Base-by-base conservation (phyloP, 2,888 invertebrate genomes). In the Bhutanitis thaidina region DNA sequence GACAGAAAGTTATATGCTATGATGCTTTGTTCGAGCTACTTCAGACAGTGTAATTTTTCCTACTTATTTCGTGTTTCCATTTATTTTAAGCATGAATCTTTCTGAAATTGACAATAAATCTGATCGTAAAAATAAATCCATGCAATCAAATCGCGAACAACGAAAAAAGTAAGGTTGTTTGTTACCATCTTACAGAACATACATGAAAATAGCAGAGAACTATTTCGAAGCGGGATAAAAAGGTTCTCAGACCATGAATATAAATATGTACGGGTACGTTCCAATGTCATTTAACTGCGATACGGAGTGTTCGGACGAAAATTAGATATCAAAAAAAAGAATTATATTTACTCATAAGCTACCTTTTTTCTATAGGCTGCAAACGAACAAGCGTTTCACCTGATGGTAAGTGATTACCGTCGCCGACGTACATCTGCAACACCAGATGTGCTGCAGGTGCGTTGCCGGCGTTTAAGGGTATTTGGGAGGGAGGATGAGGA, bases 91-190 rank as follows among this genome's bases (percentile, higher is more conserved):
- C 66, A 71, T 77, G 67, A 80, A 83, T 80, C 80, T 77, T 69
- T 70, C 66, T 66, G 71, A 71, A 79, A 79, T 77, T 78, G 79
- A 78, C 82, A 77, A 83, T 87, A 87, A 87, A 88, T 81, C 81
- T 83, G 83, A 79, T 70, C 82, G 80, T 87, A 87, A 88, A 86
- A 87, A 75, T 82, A 87, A 86, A 87, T 84, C 87, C 86, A 69
- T 60, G 77, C 85, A 85, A 87, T 87, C 86, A 87, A 86, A 87
- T 86, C 70, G 80, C 71, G 73, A 84, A 82, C 77, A 79, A 69
- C 76, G 70, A 79, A 81, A 83, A 84, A 80, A 82, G 80, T 80
- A 81, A 77, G 80, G 80, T 78, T 82, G 80, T 84, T 84, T 84
- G 83, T 81, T 80, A 77, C 75, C 80, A 78, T 81, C 75, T 74